Evolutionary conservation across 2,888 invertebrate species (phyloP), one percentile per base, ranked within the genome.

Genomic region (Hoplodrina ambigua): DNA sequence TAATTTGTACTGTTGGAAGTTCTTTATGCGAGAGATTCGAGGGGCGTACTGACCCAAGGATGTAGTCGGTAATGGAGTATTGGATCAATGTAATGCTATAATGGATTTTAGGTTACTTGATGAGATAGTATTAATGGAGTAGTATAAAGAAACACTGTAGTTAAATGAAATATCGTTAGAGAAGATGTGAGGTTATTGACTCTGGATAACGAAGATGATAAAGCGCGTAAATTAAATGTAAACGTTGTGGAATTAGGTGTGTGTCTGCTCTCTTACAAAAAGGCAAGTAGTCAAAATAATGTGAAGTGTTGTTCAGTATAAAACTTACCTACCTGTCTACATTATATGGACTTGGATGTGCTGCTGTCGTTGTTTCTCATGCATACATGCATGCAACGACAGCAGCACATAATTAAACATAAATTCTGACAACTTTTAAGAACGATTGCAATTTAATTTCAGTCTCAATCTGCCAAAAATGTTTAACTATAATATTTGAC

Each of bases 1-100:
- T 81, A 81, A 83, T 81, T 83, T 83, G 81, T 81, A 67, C 60
- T 70, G 68, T 54, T 67, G 69, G 68, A 69, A 66, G 59, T 71
- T 66, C 68, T 81, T 72, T 78, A 81, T 61, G 72, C 52, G 57
- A 46, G 44, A 52, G 33, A 75, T 75, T 52, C 56, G 50, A 44
- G 54, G 78, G 54, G 70, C 69, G 53, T 20, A 41, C 56, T 60
- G 49, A 75, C 61, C 62, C 37, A 25, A 25, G 25, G 52, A 50
- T 53, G 30, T 30, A 60, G 52, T 37, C 33, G 13, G 33, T 69
- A 68, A 62, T 75, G 57, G 62, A 49, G 54, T 59, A 53, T 63
- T 55, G 41, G 50, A 49, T 62, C 10, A 65, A 54, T 53, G 15
- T 50, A 37, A 59, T 49, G n/a, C 44, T 44, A 15, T 53, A 53